These are phyloP conservation scores for Hoplias malabaricus DNA, from an alignment of 2,113 vertebrate species.

Conservation along the genomic window DNA sequence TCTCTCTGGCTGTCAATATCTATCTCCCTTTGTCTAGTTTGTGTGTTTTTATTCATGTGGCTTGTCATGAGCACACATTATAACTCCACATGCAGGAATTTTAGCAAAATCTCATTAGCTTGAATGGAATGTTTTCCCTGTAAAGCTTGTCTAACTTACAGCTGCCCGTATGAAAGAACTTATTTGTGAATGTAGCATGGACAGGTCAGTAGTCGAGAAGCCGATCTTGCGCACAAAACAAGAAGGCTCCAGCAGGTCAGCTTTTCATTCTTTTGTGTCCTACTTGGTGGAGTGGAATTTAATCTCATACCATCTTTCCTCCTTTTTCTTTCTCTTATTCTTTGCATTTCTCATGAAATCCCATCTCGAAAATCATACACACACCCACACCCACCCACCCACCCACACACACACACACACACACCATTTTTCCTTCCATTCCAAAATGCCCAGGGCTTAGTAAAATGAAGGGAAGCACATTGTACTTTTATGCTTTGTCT, in stretches of 20 bases:
- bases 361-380: conserved; percentile 32
- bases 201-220: neutral
- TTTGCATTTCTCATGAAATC: conserved; percentile 14
- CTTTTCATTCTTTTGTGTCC: conserved; percentile 63
- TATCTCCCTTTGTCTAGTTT: too few species aligned
- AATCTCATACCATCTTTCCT: conserved; percentile 36
- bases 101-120: neutral
- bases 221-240: conserved; percentile 6
- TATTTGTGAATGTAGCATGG: neutral
- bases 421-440: conserved; percentile 37
- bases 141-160: neutral
- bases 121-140: neutral
- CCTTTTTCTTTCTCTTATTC: conserved; percentile 33
- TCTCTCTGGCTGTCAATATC: neutral
- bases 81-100: neutral
- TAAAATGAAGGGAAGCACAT: conserved; percentile 34
- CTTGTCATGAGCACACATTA: too few species aligned
- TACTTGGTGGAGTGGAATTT: conserved; percentile 17
- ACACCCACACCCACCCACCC: conserved; percentile 29
- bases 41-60: too few species aligned
- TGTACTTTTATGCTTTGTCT: conserved; percentile 45
- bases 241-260: conserved; percentile 53
- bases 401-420: conserved; percentile 32
- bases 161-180: neutral
- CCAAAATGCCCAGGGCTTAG: conserved; percentile 33